Base-by-base conservation (phyloP, 1,140 invertebrate species). In the Steinernema khuongi region DNA sequence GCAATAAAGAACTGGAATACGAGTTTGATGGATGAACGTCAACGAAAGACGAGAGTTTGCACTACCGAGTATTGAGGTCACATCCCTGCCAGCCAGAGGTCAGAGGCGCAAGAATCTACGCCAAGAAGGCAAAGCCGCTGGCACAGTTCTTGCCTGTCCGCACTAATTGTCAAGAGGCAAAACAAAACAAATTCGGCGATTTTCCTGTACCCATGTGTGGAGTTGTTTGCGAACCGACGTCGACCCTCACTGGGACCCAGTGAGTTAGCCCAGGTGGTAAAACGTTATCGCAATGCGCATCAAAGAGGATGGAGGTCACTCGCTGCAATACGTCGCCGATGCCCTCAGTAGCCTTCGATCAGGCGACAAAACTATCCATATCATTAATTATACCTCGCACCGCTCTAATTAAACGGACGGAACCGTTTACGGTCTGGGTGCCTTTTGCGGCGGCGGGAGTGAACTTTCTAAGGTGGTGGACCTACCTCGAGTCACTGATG, bases 1-100 rank as follows among this genome's bases (percentile, higher is more conserved):
- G 50, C 50, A 60, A 60, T 60, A 60, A 60, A 60, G 50, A 60
- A 60, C 50, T 60, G 50, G 50, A 60, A 60, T 60, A 60, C 50
- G 22, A 60, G 50, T 60, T 60, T 60, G 50, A 60, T 60, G 50
- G 50, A 60, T 60, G 50, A 60, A 60, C 50, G 50, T 60, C 50
- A 60, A 60, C 50, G 50, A 60, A 22, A 60, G 50, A 60, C 50
- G 50, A 60, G 50, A 60, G 50, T 60, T 60, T 60, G 50, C 50
- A 60, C 50, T 60, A 60, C 50, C 50, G 50, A 60, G 50, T 60
- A 60, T 60, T 60, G 50, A 60, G 50, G 50, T 60, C 50, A 60
- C 14, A 60, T 60, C 50, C 26, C 50, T 60, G 50, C 50, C 50
- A 60, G 50, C 22, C 50, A 11, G 50, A 60, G 50, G 50, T 60